Evolutionary conservation across 2,888 invertebrate species (phyloP).

Genomic region (Horisme vitalbata): DNA sequence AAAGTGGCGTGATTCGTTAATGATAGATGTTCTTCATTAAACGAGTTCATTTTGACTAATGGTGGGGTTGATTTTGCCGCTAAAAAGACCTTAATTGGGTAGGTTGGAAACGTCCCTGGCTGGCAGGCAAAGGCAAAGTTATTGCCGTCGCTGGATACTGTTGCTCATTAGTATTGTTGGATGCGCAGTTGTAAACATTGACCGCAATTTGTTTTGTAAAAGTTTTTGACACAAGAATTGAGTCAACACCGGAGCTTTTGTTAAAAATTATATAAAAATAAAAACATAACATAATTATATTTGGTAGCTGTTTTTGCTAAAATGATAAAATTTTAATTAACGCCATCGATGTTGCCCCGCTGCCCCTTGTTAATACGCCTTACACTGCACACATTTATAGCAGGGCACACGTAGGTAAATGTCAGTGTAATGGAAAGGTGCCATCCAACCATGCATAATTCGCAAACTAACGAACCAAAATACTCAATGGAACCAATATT

Average conservation of each 20-base stretch:
- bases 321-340: too few species aligned
- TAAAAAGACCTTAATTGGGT: constrained; percentile 27
- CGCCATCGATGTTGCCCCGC: too few species aligned
- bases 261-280: too few species aligned
- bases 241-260: too few species aligned
- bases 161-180: constrained; percentile 21
- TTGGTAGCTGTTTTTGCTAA: too few species aligned
- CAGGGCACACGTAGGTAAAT: too few species aligned
- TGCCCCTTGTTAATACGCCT: too few species aligned
- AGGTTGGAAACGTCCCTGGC: constrained; percentile 13
- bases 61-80: constrained; percentile 18
- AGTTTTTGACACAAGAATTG: background rate
- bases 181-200: constrained; percentile 18
- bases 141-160: constrained; percentile 19
- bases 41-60: constrained; percentile 24
- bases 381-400: too few species aligned
- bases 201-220: constrained; percentile 16
- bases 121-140: constrained; percentile 23
- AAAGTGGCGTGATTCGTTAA: constrained; percentile 18
- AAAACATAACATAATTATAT: too few species aligned
- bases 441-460: constrained; percentile 15
- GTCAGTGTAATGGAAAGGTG: background rate
- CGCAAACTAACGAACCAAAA: constrained; percentile 26
- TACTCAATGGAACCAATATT: constrained; percentile 28
- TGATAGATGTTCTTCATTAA: constrained; percentile 20